These are phyloP conservation scores for Oxystoma pomonae DNA, from an alignment of 2,888 invertebrate species.

Conservation along the genomic window DNA sequence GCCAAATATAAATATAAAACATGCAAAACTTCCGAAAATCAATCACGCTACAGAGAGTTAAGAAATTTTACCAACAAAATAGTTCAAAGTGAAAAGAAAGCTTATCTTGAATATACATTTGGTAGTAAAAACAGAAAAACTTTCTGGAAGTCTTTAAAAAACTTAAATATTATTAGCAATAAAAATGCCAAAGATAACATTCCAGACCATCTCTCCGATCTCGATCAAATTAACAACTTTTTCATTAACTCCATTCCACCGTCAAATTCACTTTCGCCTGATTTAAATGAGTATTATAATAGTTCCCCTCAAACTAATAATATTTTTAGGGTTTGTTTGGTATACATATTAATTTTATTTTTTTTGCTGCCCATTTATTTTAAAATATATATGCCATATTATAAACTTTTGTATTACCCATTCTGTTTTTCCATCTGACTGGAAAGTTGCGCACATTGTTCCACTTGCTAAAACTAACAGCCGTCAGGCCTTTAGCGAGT, in stretches of 20 bases:
- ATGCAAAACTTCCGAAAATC: neutral
- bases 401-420: neutral
- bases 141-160: constrained; percentile 1
- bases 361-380: neutral
- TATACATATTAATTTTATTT: neutral
- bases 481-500: no score
- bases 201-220: neutral
- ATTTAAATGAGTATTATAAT: neutral
- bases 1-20: neutral
- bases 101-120: neutral
- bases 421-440: constrained; percentile 1
- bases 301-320: neutral
- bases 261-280: neutral
- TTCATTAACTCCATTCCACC: constrained; percentile 4
- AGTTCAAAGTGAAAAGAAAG: neutral
- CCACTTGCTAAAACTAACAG: no score
- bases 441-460: no score
- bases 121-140: neutral
- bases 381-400: no score
- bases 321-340: neutral
- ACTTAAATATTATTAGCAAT: neutral
- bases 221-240: constrained; percentile 2
- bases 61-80: neutral
- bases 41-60: neutral
- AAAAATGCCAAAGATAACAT: neutral